phyloP scores from a whole-genome alignment of 2,113 vertebrate species.

The Macaca mulatta region DNA sequence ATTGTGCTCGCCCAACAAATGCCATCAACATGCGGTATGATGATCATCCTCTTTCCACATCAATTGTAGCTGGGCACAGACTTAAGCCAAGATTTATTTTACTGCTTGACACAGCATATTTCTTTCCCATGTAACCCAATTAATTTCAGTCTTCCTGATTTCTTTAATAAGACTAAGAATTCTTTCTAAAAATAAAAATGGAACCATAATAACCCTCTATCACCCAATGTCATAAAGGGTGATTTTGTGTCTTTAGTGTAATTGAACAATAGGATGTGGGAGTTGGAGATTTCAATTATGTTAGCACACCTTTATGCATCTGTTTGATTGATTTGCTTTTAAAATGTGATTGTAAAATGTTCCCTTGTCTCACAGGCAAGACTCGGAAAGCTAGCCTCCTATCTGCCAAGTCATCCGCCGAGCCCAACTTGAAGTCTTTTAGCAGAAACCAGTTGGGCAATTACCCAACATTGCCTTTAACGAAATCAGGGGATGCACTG shows the following conservation, averaged over 20 bases:
- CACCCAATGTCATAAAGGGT: background rate
- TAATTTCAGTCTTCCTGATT: background rate
- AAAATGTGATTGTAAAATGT: background rate
- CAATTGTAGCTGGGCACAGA: background rate
- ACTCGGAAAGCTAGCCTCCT: constrained; percentile 85
- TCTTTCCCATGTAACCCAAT: background rate
- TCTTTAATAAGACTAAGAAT: background rate
- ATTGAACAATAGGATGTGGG: background rate
- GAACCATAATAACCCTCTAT: fast-evolving
- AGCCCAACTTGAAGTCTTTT: constrained; percentile 84
- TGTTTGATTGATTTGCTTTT: background rate
- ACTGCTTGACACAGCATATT: background rate
- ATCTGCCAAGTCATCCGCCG: constrained; percentile 85
- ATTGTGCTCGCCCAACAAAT: background rate
- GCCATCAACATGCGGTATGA: fast-evolving
- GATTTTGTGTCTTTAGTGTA: background rate
- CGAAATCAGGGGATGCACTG: constrained; percentile 84
- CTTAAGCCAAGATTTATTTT: background rate
- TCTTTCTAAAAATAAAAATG: constrained; percentile 39
- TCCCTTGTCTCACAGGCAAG: constrained; percentile 90
- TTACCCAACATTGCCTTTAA: constrained; percentile 90
- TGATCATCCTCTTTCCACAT: background rate
- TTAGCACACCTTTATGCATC: background rate
- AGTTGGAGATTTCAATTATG: background rate
- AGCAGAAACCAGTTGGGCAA: constrained; percentile 85